These are phyloP conservation scores for Poeciliopsis paucimaculata DNA, from an alignment of 2,797 vertebrate genomes.

Conservation along the genomic window DNA sequence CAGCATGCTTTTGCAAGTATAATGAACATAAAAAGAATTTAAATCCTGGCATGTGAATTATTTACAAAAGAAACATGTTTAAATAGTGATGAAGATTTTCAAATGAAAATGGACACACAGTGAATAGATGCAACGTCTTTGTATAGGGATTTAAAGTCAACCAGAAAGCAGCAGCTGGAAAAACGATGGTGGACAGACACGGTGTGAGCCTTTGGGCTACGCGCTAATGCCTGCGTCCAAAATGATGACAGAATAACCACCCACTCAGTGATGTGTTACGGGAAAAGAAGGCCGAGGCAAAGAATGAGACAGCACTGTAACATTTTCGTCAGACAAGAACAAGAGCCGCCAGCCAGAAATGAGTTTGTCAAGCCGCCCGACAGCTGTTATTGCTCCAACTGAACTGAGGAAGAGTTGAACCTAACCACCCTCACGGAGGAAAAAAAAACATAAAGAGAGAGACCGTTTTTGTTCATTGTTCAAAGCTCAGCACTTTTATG, in stretches of 20 bases:
- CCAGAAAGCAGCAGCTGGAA: constrained; percentile 40
- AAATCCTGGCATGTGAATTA: background rate
- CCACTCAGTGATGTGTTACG: constrained; percentile 68
- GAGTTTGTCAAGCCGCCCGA: constrained; percentile 74
- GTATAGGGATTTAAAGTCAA: constrained; percentile 49
- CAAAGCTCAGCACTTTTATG: constrained; percentile 24
- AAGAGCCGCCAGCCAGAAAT: constrained; percentile 68
- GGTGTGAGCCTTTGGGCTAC: constrained; percentile 14
- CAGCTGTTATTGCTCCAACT: constrained; percentile 62
- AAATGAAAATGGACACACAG: constrained; percentile 40
- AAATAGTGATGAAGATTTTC: constrained; percentile 45
- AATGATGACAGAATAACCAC: constrained; percentile 75
- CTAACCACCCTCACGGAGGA: constrained; percentile 28
- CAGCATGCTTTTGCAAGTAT: background rate
- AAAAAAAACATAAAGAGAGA: constrained; percentile 13
- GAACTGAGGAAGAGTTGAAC: constrained; percentile 46
- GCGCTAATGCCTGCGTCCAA: constrained; percentile 35
- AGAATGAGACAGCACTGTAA: constrained; percentile 71
- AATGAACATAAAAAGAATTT: background rate
- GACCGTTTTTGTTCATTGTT: constrained; percentile 40
- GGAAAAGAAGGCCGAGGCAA: constrained; percentile 63
- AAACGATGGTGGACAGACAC: constrained; percentile 39
- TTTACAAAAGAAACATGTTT: constrained; percentile 39
- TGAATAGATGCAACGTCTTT: constrained; percentile 28
- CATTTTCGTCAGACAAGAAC: constrained; percentile 79